A percentile compares a stretch with the other conserved stretches of the same genome.
Evolutionary conservation across 2,888 invertebrate genomes (phyloP).

Genomic region (Diloba caeruleocephala): DNA sequence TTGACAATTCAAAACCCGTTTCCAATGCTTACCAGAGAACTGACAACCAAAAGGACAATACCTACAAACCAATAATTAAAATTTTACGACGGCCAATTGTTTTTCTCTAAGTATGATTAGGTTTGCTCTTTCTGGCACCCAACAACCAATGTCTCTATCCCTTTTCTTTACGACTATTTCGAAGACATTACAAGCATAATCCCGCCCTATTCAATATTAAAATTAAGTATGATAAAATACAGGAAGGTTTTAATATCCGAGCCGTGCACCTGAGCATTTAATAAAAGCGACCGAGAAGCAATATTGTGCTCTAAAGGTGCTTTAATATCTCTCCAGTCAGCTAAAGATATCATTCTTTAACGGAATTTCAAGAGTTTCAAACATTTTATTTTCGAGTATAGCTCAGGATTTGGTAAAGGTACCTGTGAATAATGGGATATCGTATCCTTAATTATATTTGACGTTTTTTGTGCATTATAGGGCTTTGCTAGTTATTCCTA

Average conservation of each 20-base stretch:
- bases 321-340: slow-evolving; percentile 35
- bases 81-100: slow-evolving; percentile 7
- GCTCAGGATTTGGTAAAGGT: too few species aligned
- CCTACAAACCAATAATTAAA: slow-evolving; percentile 4
- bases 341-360: slow-evolving; percentile 23
- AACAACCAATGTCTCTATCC: slow-evolving; percentile 3
- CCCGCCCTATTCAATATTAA: slow-evolving; percentile 60
- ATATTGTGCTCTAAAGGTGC: slow-evolving; percentile 31
- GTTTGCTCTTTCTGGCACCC: slow-evolving; percentile 3
- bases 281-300: slow-evolving; percentile 29
- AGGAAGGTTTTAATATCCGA: slow-evolving; percentile 58
- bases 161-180: slow-evolving; percentile 16
- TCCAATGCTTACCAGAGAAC: neutral
- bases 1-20: neutral
- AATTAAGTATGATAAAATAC: slow-evolving; percentile 64
- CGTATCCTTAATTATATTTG: too few species aligned
- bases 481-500: too few species aligned
- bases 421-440: too few species aligned
- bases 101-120: slow-evolving; percentile 13
- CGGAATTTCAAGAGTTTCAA: slow-evolving; percentile 9
- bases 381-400: slow-evolving; percentile 18
- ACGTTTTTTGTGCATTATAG: too few species aligned
- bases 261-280: slow-evolving; percentile 30
- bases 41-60: neutral
- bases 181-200: slow-evolving; percentile 58